These are phyloP conservation scores for Sesamia nonagrioides DNA, from an alignment of 1,140 invertebrate species.

Conservation along the genomic window DNA sequence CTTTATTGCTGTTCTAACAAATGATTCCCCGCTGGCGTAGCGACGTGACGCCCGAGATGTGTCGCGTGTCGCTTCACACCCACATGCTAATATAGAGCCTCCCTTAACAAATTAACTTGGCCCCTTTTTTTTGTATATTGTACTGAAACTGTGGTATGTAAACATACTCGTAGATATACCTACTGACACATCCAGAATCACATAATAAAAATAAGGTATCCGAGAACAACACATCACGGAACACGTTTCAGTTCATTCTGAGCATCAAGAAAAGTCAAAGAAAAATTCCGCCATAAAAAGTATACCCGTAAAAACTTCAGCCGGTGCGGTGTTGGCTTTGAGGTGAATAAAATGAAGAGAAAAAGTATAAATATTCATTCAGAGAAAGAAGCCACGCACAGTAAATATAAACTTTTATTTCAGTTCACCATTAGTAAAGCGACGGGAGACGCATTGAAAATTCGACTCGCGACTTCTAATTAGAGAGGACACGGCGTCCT, in stretches of 20 bases:
- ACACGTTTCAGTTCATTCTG: conserved; percentile 56
- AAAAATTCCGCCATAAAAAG: conserved; percentile 72
- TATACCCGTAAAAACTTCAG: conserved; percentile 73
- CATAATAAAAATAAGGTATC: conserved; percentile 35
- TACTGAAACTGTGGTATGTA: conserved; percentile 2
- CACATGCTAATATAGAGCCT: conserved; percentile 56
- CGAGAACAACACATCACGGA: conserved; percentile 16
- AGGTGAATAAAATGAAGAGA: conserved; percentile 78
- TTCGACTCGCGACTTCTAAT: conserved; percentile 85
- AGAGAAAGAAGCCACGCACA: conserved; percentile 77
- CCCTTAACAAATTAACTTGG: conserved; percentile 45
- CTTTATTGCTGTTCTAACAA: conserved; percentile 79
- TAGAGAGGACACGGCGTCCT: conserved; percentile 79
- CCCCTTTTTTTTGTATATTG: conserved; percentile 13
- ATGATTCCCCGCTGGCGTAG: conserved; percentile 66
- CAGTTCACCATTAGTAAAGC: conserved; percentile 77
- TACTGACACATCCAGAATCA: not conserved
- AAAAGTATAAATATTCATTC: conserved; percentile 84
- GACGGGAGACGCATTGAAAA: conserved; percentile 76
- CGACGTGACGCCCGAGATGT: conserved; percentile 53
- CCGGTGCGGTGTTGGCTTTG: conserved; percentile 62
- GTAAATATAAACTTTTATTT: conserved; percentile 87
- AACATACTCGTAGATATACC: not conserved
- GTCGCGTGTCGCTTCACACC: conserved; percentile 50
- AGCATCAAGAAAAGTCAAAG: conserved; percentile 70